Evolutionary conservation across 2,113 vertebrate species (phyloP).

Genomic region (Dunckerocampus dactyliophorus): DNA sequence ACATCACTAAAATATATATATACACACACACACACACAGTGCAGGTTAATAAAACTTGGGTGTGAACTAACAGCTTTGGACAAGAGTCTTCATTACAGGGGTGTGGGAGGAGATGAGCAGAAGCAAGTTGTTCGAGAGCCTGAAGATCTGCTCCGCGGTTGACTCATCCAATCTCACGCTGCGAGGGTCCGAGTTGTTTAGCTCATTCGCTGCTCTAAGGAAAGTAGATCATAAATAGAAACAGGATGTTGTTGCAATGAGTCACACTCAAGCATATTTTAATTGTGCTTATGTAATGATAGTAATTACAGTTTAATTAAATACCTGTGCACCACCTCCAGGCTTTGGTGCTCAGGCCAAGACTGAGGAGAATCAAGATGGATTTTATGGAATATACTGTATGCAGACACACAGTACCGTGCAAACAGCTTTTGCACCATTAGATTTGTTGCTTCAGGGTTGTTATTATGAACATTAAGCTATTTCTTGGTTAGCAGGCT

Average conservation of each 20-base stretch:
- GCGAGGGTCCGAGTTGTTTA: slow-evolving; percentile 62
- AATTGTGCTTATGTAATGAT: not conserved
- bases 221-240: slow-evolving; percentile 23
- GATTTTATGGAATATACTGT: not conserved
- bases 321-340: slow-evolving; percentile 43
- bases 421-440: not conserved
- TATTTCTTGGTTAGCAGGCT: no score
- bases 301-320: not conserved
- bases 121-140: slow-evolving; percentile 66
- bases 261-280: not conserved
- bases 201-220: slow-evolving; percentile 52
- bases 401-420: not conserved
- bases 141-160: slow-evolving; percentile 71
- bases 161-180: slow-evolving; percentile 66
- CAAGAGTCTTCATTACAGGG: slow-evolving; percentile 69
- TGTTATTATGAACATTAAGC: not conserved
- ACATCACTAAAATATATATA: no score
- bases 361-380: slow-evolving; percentile 19
- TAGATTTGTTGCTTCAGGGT: not conserved
- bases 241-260: not conserved
- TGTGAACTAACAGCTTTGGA: slow-evolving; percentile 68
- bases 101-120: slow-evolving; percentile 70
- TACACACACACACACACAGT: not conserved
- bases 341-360: slow-evolving; percentile 17
- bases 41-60: not conserved